Conservation (phyloP, 2,797 vertebrate genomes). For the Gymnoscopelus braueri region DNA sequence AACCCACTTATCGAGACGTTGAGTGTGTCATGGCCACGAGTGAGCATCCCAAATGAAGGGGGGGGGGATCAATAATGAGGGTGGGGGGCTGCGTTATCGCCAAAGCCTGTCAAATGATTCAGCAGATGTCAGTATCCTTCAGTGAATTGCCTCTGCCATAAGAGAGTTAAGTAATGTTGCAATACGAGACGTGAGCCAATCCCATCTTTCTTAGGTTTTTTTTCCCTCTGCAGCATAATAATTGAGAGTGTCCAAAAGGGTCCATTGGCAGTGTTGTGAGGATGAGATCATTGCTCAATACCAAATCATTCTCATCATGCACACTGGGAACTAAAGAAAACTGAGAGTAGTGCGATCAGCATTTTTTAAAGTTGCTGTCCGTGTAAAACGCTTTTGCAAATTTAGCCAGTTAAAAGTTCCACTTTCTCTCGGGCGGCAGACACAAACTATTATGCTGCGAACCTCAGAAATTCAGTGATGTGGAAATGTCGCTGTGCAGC, state of each 20-base stretch:
- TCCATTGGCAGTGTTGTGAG: slow-evolving; percentile 77
- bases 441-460: slow-evolving; percentile 56
- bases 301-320: slow-evolving; percentile 75
- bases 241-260: slow-evolving; percentile 80
- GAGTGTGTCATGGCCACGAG: slow-evolving; percentile 46
- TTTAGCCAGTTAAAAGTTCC: slow-evolving; percentile 45
- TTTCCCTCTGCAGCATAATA: slow-evolving; percentile 68
- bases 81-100: slow-evolving; percentile 26
- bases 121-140: slow-evolving; percentile 75
- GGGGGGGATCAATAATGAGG: background rate
- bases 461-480: slow-evolving; percentile 43
- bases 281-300: slow-evolving; percentile 83
- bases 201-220: slow-evolving; percentile 52
- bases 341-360: slow-evolving; percentile 62
- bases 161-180: slow-evolving; percentile 68
- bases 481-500: slow-evolving; percentile 31
- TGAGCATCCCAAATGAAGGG: slow-evolving; percentile 40
- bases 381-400: slow-evolving; percentile 47
- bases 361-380: slow-evolving; percentile 53
- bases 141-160: slow-evolving; percentile 47
- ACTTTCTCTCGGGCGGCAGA: slow-evolving; percentile 48
- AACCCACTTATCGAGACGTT: slow-evolving; percentile 42
- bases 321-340: slow-evolving; percentile 62
- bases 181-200: slow-evolving; percentile 66
- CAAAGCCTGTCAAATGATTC: slow-evolving; percentile 72